These are phyloP conservation scores for Chaetophractus vellerosus DNA, from an alignment of 2,797 vertebrate genomes.

Conservation along the genomic window DNA sequence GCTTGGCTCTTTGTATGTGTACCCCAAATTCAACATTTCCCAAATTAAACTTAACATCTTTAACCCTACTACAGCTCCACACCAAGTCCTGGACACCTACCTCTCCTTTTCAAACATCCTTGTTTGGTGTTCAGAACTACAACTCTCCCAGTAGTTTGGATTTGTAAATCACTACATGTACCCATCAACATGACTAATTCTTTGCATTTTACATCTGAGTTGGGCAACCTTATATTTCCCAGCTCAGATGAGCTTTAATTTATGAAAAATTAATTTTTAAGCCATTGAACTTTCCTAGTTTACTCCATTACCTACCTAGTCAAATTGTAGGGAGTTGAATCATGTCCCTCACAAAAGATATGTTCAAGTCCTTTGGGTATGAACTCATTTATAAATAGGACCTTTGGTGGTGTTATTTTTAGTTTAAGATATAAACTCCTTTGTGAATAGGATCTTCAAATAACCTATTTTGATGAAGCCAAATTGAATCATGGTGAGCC, in stretches of 20 bases:
- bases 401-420: too few relatives aligned
- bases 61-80: constrained; percentile 4
- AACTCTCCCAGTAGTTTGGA: neutral
- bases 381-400: too few relatives aligned
- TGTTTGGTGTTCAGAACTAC: neutral
- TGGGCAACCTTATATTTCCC: neutral
- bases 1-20: neutral
- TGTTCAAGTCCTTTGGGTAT: too few relatives aligned
- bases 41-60: constrained; percentile 34
- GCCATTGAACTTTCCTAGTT: neutral
- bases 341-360: too few relatives aligned
- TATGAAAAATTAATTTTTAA: constrained; percentile 52
- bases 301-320: neutral
- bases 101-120: constrained; percentile 19
- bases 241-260: constrained; percentile 57
- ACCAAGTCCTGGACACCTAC: neutral
- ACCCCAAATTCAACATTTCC: constrained; percentile 41
- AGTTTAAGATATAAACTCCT: too few relatives aligned
- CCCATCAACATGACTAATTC: neutral
- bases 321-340: too few relatives aligned
- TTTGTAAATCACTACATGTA: neutral
- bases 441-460: too few relatives aligned
- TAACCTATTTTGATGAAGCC: too few relatives aligned
- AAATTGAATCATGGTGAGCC: too few relatives aligned
- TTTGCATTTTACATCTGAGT: constrained; percentile 41